phyloP scores from a whole-genome alignment of 2,113 vertebrate species.

The Grammomys surdaster region DNA sequence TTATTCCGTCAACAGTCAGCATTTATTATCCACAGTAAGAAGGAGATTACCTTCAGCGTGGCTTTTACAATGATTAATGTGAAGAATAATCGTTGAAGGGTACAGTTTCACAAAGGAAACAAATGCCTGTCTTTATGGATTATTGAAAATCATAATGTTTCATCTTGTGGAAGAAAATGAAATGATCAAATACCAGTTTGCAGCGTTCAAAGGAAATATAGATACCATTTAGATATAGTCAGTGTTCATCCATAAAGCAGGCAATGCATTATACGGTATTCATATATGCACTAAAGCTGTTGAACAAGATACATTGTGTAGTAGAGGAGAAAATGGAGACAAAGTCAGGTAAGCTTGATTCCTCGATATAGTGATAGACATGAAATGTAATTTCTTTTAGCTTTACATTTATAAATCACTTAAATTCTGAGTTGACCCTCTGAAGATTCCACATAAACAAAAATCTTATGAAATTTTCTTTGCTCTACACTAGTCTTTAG shows the following conservation, averaged over 20 bases:
- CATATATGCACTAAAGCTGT: slow-evolving; percentile 37
- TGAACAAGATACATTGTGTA: slow-evolving; percentile 29
- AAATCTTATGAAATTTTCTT: not conserved
- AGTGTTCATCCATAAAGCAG: slow-evolving; percentile 73
- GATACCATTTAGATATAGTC: slow-evolving; percentile 80
- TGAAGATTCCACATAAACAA: not conserved
- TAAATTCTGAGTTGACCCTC: slow-evolving; percentile 42
- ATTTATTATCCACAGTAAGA: slow-evolving; percentile 81
- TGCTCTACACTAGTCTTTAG: not conserved
- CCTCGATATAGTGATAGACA: not conserved
- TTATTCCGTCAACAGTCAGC: slow-evolving; percentile 76
- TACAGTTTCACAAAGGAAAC: slow-evolving; percentile 79
- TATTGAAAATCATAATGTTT: slow-evolving; percentile 83
- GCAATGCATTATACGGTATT: slow-evolving; percentile 51
- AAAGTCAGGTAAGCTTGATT: slow-evolving; percentile 1
- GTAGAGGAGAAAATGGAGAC: not conserved
- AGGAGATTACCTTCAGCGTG: slow-evolving; percentile 76
- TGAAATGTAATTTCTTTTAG: slow-evolving; percentile 19
- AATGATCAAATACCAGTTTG: slow-evolving; percentile 81
- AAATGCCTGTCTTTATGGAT: slow-evolving; percentile 81
- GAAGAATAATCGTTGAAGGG: slow-evolving; percentile 71
- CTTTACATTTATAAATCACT: slow-evolving; percentile 34
- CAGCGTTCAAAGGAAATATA: slow-evolving; percentile 77
- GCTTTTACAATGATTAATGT: slow-evolving; percentile 83
- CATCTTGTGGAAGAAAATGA: slow-evolving; percentile 80